phyloP scores from a whole-genome alignment of 2,113 vertebrate species.

The Ia io region DNA sequence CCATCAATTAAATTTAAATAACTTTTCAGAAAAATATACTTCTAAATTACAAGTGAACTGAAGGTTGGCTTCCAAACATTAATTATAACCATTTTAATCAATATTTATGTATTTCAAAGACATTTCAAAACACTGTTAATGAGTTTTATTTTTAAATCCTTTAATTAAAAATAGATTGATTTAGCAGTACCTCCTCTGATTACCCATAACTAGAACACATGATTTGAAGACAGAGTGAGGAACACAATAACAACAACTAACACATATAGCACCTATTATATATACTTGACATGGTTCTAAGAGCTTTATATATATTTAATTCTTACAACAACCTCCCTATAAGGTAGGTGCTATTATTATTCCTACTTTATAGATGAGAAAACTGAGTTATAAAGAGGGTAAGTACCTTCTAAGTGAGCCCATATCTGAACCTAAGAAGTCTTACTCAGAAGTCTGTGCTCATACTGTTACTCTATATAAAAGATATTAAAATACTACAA shows the following conservation, averaged over 20 bases:
- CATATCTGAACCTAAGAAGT: not conserved
- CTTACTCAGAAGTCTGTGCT: not conserved
- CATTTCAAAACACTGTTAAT: not conserved
- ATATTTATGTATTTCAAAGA: constrained; percentile 15
- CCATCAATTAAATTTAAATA: constrained; percentile 65
- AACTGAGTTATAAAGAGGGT: not conserved
- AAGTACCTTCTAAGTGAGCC: not conserved
- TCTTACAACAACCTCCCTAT: not conserved
- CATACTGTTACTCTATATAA: not conserved
- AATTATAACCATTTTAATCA: constrained; percentile 27
- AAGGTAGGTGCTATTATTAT: not conserved
- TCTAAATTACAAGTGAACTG: not conserved
- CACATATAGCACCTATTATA: not conserved
- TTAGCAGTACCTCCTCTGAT: not conserved
- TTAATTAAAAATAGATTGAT: not conserved
- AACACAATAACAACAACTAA: not conserved
- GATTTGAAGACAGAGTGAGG: not conserved
- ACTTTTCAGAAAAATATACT: constrained; percentile 52
- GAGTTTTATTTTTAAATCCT: constrained; percentile 24
- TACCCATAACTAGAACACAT: not conserved
- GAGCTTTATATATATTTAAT: not conserved
- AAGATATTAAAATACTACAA: not conserved
- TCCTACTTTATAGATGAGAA: not conserved
- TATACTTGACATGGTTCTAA: not conserved
- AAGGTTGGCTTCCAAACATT: constrained; percentile 14